Conservation (phyloP, 2,113 vertebrate species). For the Microcebus tavaratra region DNA sequence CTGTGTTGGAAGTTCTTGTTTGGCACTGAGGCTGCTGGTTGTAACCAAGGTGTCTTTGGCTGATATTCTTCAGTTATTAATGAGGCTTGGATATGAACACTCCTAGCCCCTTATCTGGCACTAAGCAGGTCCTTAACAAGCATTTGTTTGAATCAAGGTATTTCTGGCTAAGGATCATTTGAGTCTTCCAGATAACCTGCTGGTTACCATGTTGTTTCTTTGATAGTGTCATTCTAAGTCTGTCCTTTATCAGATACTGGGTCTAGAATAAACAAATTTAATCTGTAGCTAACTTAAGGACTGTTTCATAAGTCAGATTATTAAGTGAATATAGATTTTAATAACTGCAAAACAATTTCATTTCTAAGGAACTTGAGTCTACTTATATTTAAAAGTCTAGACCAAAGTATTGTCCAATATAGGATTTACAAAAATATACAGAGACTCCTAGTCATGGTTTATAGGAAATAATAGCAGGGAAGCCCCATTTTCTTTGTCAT, state of each 20-base stretch:
- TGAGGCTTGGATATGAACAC: too few relatives aligned
- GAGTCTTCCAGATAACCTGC: too few relatives aligned
- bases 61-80: too few relatives aligned
- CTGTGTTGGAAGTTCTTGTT: too few relatives aligned
- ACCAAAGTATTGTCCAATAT: neutral
- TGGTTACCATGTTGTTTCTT: too few relatives aligned
- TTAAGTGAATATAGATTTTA: neutral
- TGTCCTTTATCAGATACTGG: neutral
- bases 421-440: neutral
- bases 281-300: neutral
- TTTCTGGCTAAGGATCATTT: too few relatives aligned
- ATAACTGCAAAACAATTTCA: neutral
- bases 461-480: neutral
- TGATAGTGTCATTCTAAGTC: too few relatives aligned
- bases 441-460: neutral
- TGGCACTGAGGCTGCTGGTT: too few relatives aligned
- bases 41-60: too few relatives aligned
- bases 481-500: neutral
- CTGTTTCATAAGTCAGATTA: neutral
- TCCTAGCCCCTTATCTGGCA: too few relatives aligned
- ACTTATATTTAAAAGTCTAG: slow-evolving; percentile 3
- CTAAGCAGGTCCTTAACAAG: too few relatives aligned
- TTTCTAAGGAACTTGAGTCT: neutral
- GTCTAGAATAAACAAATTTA: slow-evolving; percentile 1
- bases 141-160: too few relatives aligned